Evolutionary conservation across 1,140 invertebrate species (phyloP).

Genomic region (Drosophila bocki): DNA sequence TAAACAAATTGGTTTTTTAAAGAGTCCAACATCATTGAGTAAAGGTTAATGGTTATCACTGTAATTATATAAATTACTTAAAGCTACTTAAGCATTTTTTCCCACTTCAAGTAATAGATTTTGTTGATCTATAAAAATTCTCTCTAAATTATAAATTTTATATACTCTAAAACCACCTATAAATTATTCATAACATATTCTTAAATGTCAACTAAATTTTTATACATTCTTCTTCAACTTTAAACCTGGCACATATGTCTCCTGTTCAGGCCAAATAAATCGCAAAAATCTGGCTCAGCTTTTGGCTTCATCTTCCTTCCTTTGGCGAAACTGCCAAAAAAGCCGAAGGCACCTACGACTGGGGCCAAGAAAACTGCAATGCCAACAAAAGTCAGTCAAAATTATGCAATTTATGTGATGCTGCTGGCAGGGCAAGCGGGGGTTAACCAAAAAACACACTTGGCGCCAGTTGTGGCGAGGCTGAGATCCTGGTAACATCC

Average conservation of each 20-base stretch:
- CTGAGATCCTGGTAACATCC: conserved; percentile 33
- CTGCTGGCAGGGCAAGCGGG: conserved; percentile 44
- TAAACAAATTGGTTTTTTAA: background rate
- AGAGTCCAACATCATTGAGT: background rate
- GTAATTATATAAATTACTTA: background rate
- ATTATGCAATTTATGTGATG: conserved; percentile 84
- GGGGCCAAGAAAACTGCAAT: conserved; percentile 58
- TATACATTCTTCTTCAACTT: background rate
- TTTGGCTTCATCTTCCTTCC: conserved; percentile 32
- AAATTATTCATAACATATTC: background rate
- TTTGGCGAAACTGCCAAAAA: conserved; percentile 47
- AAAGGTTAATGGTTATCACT: background rate
- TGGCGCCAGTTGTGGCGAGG: conserved; percentile 66
- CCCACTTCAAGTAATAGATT: background rate
- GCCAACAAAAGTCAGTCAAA: conserved; percentile 81
- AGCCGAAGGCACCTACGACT: conserved; percentile 68
- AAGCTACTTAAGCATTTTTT: background rate
- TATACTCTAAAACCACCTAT: background rate
- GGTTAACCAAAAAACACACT: conserved; percentile 77
- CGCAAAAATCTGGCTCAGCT: conserved; percentile 23
- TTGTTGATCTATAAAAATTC: background rate
- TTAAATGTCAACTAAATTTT: background rate
- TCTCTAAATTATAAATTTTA: background rate
- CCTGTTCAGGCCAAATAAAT: conserved; percentile 14
- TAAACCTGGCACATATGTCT: conserved; percentile 34